Base-by-base conservation (phyloP, 53 echinoderm and acorn worm genomes). In the Apostichopus leukothele region DNA sequence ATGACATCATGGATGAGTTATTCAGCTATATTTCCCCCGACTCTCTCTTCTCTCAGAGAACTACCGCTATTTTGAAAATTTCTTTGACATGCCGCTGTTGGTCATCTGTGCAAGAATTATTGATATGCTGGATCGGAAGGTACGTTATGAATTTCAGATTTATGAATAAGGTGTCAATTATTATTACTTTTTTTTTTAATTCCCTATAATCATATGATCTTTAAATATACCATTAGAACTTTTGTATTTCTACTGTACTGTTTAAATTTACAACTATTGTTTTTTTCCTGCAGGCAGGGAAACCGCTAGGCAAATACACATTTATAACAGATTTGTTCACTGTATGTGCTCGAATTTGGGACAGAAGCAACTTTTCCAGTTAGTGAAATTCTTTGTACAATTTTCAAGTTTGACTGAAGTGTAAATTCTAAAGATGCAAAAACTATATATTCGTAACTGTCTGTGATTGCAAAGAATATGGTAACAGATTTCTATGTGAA, bases 21-120 rank as follows among this genome's bases (percentile, higher is more conserved):
- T 39, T 39, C 39, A 39, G 5, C 57, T 10, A 7, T 57, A 57
- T 57, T 9, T 57, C 10, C 10, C 10, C 1, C 4, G 0, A 26
- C 12, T 76, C 16, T 27, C 16, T 52, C 10, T 9, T 76, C 26
- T 76, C 80, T 8, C 91, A 96, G 96, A 92, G 9, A 77, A 63
- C 67, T 90, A 90, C 19, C 78, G 93, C 0, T 96, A 93, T 68
- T 95, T 90, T 93, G 96, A 96, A 76, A 96, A 95, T 89, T 96
- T 95, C 74, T 96, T 93, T 91, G 96, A 95, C 74, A 95, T 96
- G 92, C 95, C 96, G 5, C 91, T 78, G n/a, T 76, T 91, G 60
- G 92, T 95, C 14, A 78, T 96, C 3, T 92, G 86, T 83, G 91
- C 95, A 61, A 92, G 95, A 73, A 79, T 96, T 76, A 86, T 96